Percentiles rank a stretch among this genome's conserved stretches.
These are phyloP conservation scores for Rugalucina vietnamica DNA, from an alignment of 2,888 invertebrate species.

Conservation along the genomic window DNA sequence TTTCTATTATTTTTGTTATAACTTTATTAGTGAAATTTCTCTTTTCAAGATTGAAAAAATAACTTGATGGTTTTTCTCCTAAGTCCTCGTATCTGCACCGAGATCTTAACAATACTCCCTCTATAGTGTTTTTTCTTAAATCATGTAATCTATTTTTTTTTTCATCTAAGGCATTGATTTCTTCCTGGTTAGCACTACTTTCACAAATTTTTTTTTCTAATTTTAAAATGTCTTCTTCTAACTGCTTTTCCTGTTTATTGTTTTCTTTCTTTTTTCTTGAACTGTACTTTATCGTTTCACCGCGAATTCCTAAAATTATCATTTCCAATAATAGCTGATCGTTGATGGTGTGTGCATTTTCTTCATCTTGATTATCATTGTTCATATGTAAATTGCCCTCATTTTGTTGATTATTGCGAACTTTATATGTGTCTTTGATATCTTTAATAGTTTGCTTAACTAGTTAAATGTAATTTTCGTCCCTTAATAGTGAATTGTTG, in stretches of 20 bases:
- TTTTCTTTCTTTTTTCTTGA: background rate
- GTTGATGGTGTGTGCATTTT: background rate
- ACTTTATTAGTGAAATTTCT: background rate
- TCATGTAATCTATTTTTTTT: background rate
- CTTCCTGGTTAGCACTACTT: background rate
- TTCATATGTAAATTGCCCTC: too few species aligned
- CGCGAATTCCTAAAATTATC: background rate
- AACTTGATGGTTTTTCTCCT: background rate
- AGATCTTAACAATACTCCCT: background rate
- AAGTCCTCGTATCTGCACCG: background rate
- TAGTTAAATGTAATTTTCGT: background rate
- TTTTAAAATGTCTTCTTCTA: background rate
- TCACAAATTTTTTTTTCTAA: background rate
- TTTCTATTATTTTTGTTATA: background rate
- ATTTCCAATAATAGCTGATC: background rate
- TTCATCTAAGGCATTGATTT: background rate
- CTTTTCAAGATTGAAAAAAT: background rate
- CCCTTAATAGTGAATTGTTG: background rate
- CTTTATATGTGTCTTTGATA: background rate
- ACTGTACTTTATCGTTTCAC: background rate
- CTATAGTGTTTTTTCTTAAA: background rate
- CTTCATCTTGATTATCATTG: background rate
- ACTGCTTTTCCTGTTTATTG: background rate
- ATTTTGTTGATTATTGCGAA: background rate
- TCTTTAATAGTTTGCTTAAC: background rate